phyloP scores from a whole-genome alignment of 2,113 vertebrate species.

The Bufo bufo region DNA sequence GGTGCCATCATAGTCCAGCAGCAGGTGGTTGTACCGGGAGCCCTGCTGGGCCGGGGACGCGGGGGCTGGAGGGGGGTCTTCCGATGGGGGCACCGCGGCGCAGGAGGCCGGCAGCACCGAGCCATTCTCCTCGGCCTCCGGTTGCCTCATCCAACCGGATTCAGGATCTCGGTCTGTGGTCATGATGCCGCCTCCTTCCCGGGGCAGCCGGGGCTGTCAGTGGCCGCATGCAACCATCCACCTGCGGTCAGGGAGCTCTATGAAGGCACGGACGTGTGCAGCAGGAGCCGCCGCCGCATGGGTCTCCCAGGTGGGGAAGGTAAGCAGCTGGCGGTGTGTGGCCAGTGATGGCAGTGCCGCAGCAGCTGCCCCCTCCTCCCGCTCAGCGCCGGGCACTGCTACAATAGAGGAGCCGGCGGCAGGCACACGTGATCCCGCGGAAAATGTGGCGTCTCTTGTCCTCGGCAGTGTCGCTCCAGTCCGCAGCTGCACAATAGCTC shows the following conservation, averaged over 20 bases:
- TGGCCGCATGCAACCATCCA: conserved; percentile 40
- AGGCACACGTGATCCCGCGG: not conserved
- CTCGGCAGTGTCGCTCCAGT: not conserved
- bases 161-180: conserved; percentile 75
- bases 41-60: conserved; percentile 58
- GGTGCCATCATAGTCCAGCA: conserved; percentile 89
- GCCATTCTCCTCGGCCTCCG: conserved; percentile 73
- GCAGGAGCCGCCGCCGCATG: no score
- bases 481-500: not conserved
- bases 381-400: not conserved
- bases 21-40: conserved; percentile 72
- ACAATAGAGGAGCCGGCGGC: not conserved
- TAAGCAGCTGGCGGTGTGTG: no score
- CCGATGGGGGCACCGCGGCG: conserved; percentile 55
- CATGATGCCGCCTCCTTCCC: conserved; percentile 67
- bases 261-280: no score
- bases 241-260: conserved; percentile 10
- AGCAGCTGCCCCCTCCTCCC: conserved; percentile 30
- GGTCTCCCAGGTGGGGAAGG: no score
- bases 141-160: conserved; percentile 63
- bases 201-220: conserved; percentile 40
- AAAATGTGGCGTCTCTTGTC: conserved; percentile 9
- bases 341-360: not conserved
- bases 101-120: conserved; percentile 67
- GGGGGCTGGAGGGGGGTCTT: conserved; percentile 54